Evolutionary conservation across 2,797 vertebrate genomes (phyloP).

Genomic region (Scomberomorus guttatus): DNA sequence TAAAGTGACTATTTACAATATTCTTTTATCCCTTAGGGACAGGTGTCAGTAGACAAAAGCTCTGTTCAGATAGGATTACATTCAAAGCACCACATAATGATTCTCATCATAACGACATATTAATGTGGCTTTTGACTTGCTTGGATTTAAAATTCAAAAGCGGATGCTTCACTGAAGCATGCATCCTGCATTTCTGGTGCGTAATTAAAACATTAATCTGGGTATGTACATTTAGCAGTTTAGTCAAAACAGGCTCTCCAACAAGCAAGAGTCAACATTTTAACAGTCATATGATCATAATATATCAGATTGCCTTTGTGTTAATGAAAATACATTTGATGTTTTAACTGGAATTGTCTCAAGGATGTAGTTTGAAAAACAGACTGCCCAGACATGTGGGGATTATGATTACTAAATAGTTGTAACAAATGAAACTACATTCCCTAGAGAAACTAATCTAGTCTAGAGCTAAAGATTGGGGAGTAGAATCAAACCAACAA

Average conservation of each 20-base stretch:
- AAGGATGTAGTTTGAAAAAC: neutral
- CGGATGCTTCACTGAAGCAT: neutral
- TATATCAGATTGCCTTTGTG: neutral
- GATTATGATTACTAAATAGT: neutral
- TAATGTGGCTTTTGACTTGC: neutral
- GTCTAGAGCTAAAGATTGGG: neutral
- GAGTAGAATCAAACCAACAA: slow-evolving; percentile 1
- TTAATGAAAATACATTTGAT: neutral
- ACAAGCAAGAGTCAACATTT: neutral
- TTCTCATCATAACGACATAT: neutral
- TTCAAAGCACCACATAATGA: neutral
- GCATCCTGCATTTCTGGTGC: neutral
- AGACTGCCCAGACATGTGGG: neutral
- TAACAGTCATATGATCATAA: neutral
- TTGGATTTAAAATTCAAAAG: neutral
- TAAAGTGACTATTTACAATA: neutral
- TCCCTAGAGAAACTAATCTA: neutral
- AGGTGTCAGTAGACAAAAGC: neutral
- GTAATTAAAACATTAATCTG: neutral
- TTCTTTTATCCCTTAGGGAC: neutral
- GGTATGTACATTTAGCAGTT: neutral
- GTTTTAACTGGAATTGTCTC: neutral
- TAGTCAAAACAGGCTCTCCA: neutral
- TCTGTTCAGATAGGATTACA: neutral
- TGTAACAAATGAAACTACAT: neutral